Percentiles rank a stretch among this genome's conserved stretches.
Conservation (phyloP, 2,113 vertebrate genomes). For the Podocnemis expansa region DNA sequence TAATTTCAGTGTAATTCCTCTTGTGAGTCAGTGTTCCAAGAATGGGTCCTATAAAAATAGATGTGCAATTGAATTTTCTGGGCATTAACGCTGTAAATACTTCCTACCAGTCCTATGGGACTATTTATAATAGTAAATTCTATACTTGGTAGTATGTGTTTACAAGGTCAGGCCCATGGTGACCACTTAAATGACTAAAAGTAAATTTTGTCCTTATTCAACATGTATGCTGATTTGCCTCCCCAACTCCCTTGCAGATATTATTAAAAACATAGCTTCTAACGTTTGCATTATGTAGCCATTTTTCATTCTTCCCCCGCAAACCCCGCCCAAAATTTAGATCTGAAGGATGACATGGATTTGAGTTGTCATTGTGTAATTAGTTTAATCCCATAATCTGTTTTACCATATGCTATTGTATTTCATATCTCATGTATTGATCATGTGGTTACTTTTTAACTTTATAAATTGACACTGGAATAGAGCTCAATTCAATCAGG, state of each 20-base stretch:
- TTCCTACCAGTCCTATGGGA: not conserved
- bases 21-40: not conserved
- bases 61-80: not conserved
- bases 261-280: not conserved
- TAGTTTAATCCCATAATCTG: slow-evolving; percentile 86
- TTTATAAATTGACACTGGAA: not conserved
- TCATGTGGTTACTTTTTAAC: slow-evolving; percentile 7
- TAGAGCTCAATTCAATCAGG: slow-evolving; percentile 19
- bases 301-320: not conserved
- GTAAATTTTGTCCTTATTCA: not conserved
- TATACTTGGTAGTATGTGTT: not conserved
- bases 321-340: not conserved
- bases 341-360: slow-evolving; percentile 71
- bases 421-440: slow-evolving; percentile 41
- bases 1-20: not conserved
- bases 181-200: not conserved
- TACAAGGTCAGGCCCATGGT: not conserved
- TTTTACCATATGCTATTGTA: slow-evolving; percentile 84
- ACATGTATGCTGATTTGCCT: not conserved
- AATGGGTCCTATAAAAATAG: not conserved
- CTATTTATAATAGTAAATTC: not conserved
- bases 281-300: not conserved
- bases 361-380: slow-evolving; percentile 80
- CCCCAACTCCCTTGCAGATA: not conserved
- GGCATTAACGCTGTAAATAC: not conserved